Conservation (phyloP, 2,113 vertebrate genomes). For the Petaurus breviceps region DNA sequence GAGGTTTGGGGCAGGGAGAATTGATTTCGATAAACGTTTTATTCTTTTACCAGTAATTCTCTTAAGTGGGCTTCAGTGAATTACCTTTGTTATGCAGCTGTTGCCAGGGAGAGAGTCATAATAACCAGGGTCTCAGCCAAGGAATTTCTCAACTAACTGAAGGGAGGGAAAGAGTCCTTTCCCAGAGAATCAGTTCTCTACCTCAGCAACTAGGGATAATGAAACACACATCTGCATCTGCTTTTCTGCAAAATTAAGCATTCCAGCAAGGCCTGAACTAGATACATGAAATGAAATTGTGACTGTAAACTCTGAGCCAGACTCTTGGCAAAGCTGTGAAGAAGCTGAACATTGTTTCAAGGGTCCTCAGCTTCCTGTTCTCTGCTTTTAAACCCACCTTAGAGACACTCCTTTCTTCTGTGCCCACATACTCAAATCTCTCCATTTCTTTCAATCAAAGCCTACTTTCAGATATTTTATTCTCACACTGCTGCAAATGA, state of each 20-base stretch:
- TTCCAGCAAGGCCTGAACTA: not conserved
- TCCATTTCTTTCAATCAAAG: not conserved
- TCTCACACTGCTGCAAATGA: not conserved
- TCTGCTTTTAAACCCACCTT: not conserved
- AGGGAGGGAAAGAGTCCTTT: slow-evolving; percentile 1
- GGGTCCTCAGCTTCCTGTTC: not conserved
- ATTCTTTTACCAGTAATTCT: slow-evolving; percentile 71
- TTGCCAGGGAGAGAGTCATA: slow-evolving; percentile 55
- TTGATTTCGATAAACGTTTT: slow-evolving; percentile 70
- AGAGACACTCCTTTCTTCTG: not conserved
- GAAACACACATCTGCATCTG: slow-evolving; percentile 21
- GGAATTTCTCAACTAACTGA: slow-evolving; percentile 53
- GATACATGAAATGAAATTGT: slow-evolving; percentile 39
- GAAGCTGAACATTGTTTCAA: not conserved
- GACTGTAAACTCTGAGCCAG: slow-evolving; percentile 29
- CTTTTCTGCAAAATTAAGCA: slow-evolving; percentile 25
- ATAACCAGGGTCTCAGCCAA: slow-evolving; percentile 45
- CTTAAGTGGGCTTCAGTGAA: slow-evolving; percentile 66
- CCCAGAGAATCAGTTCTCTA: slow-evolving; percentile 29
- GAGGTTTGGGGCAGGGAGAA: slow-evolving; percentile 63
- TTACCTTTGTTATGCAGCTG: slow-evolving; percentile 64
- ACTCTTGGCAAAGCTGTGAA: slow-evolving; percentile 38
- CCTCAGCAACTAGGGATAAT: slow-evolving; percentile 8
- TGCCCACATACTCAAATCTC: not conserved
- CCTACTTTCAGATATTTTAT: not conserved